Percentiles rank a stretch among this genome's conserved stretches.
phyloP scores from a whole-genome alignment of 2,113 vertebrate species.

The Hepsetus odoe region DNA sequence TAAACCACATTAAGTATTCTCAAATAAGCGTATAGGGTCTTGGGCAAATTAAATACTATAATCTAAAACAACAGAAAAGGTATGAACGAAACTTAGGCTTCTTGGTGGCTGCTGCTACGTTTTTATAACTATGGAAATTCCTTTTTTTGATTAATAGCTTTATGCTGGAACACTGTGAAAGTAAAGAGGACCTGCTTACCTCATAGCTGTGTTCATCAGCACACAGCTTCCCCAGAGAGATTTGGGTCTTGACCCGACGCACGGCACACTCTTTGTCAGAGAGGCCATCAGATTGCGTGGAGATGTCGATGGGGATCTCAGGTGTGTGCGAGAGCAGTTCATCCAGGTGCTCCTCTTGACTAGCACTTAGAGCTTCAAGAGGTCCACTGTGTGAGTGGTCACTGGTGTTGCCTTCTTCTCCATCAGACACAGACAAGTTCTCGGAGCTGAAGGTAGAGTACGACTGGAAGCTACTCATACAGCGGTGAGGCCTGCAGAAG shows the following conservation, averaged over 20 bases:
- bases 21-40: too few species aligned
- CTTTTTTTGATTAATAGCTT: background rate
- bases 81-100: too few species aligned
- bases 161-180: background rate
- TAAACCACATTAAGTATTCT: too few species aligned
- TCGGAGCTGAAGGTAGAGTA: slow-evolving; percentile 98
- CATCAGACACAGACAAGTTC: slow-evolving; percentile 95
- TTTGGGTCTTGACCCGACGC: slow-evolving; percentile 96
- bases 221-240: slow-evolving; percentile 95
- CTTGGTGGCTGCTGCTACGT: background rate
- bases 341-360: slow-evolving; percentile 86
- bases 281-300: slow-evolving; percentile 94
- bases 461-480: slow-evolving; percentile 95
- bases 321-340: slow-evolving; percentile 94
- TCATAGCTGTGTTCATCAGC: slow-evolving; percentile 90
- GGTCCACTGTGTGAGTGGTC: slow-evolving; percentile 92
- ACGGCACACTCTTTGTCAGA: slow-evolving; percentile 98
- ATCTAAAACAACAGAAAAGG: too few species aligned
- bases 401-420: slow-evolving; percentile 98
- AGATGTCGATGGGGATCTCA: slow-evolving; percentile 97
- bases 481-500: slow-evolving; percentile 86
- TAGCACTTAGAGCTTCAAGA: slow-evolving; percentile 81
- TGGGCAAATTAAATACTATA: too few species aligned
- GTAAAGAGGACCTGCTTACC: slow-evolving; percentile 69
- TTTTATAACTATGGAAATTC: background rate